These are phyloP conservation scores for Euglossa dilemma DNA, from an alignment of 1,140 invertebrate genomes.

Conservation along the genomic window DNA sequence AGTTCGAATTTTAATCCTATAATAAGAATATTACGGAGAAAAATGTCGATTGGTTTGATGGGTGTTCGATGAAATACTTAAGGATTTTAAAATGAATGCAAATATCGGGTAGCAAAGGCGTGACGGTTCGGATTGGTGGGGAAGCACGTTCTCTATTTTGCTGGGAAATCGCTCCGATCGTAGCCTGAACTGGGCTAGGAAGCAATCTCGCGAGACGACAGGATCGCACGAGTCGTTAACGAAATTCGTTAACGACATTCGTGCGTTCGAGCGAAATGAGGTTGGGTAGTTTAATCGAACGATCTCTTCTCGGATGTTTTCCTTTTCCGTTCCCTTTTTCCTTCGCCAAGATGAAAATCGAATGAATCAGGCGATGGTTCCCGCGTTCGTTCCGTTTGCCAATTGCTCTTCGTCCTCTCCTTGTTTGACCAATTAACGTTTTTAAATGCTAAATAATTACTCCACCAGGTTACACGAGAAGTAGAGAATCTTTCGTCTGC, in stretches of 20 bases:
- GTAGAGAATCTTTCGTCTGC: background rate
- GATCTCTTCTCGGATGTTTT: slow-evolving; percentile 49
- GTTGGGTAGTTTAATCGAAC: slow-evolving; percentile 64
- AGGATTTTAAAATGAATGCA: slow-evolving; percentile 17
- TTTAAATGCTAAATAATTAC: background rate
- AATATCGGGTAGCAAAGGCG: background rate
- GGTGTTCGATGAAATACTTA: background rate
- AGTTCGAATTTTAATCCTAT: background rate
- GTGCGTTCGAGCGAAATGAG: slow-evolving; percentile 61
- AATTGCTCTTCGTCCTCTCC: background rate
- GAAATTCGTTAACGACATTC: slow-evolving; percentile 72
- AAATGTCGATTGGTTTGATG: no score
- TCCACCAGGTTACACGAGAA: no score
- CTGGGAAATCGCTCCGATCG: slow-evolving; percentile 40
- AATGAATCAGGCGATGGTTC: slow-evolving; percentile 29
- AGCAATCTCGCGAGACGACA: slow-evolving; percentile 59
- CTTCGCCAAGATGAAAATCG: slow-evolving; percentile 40
- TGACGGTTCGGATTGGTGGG: background rate
- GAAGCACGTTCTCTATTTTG: slow-evolving; percentile 32
- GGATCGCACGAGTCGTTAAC: slow-evolving; percentile 68
- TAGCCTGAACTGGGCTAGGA: slow-evolving; percentile 35
- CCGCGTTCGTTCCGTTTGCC: slow-evolving; percentile 1
- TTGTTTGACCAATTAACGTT: slow-evolving; percentile 17
- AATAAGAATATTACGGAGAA: background rate
- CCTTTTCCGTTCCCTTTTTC: slow-evolving; percentile 27